These are phyloP conservation scores for Otis tarda DNA, from an alignment of 2,113 vertebrate species.

Conservation along the genomic window DNA sequence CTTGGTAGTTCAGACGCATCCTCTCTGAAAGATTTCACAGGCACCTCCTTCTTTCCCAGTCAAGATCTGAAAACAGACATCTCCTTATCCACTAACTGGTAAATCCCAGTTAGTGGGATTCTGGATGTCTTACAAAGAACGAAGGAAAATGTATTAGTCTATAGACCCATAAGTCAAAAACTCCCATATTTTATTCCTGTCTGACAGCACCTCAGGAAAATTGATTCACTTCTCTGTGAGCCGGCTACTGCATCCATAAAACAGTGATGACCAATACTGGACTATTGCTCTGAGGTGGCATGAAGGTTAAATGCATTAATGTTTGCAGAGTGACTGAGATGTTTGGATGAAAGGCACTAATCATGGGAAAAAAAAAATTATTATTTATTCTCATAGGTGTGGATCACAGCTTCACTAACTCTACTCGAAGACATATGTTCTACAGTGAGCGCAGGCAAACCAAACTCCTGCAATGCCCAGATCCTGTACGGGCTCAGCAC, in stretches of 20 bases:
- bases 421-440: fast-evolving
- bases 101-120: not conserved
- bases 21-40: not conserved
- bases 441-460: not conserved
- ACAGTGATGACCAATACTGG: not conserved
- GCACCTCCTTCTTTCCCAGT: not conserved
- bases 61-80: not conserved
- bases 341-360: not conserved
- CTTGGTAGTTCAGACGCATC: not conserved
- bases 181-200: not conserved
- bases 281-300: not conserved
- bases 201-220: not conserved
- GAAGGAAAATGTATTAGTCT: not conserved
- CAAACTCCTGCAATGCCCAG: not conserved
- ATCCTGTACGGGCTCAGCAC: fast-evolving
- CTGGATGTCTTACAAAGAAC: not conserved
- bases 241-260: not conserved
- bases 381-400: not conserved
- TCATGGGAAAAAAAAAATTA: not conserved
- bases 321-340: not conserved
- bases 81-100: not conserved
- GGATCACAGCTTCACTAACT: not conserved
- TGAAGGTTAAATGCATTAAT: not conserved
- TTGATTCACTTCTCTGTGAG: not conserved
- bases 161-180: not conserved